Evolutionary conservation across 2,797 vertebrate genomes (phyloP).

Genomic region (Poeciliopsis infans): DNA sequence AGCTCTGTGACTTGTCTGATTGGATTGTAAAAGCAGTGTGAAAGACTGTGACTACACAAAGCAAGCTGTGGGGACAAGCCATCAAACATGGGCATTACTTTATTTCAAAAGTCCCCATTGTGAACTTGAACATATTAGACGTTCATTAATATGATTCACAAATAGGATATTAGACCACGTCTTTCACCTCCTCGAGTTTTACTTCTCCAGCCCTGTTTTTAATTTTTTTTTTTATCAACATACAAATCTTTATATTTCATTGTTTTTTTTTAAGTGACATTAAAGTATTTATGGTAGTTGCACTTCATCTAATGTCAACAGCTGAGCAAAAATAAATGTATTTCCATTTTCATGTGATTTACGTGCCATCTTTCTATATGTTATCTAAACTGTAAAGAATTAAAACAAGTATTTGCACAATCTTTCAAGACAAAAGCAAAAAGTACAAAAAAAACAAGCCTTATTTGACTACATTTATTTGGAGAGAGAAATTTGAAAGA

Average conservation of each 20-base stretch:
- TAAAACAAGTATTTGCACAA: neutral
- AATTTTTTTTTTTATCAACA: neutral
- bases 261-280: neutral
- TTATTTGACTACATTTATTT: neutral
- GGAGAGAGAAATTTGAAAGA: neutral
- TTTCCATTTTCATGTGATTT: neutral
- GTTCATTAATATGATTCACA: slow-evolving; percentile 24
- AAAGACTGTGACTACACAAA: slow-evolving; percentile 28
- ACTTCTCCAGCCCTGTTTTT: slow-evolving; percentile 3
- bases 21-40: slow-evolving; percentile 20
- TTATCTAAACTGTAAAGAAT: slow-evolving; percentile 28
- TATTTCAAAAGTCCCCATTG: slow-evolving; percentile 8
- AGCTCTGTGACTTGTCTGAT: slow-evolving; percentile 24
- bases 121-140: slow-evolving; percentile 19
- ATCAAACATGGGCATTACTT: slow-evolving; percentile 4
- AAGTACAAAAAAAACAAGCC: neutral
- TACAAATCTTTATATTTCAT: slow-evolving; percentile 1
- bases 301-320: neutral
- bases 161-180: slow-evolving; percentile 21
- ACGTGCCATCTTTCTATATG: neutral
- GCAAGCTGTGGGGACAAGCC: slow-evolving; percentile 6
- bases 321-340: neutral
- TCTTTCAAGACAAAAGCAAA: neutral
- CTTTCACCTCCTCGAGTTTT: slow-evolving; percentile 8
- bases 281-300: neutral